A percentile compares a stretch with the other conserved stretches of the same genome.
These are phyloP conservation scores for Chrysocyon brachyurus DNA, from an alignment of 2,797 vertebrate genomes.

Conservation along the genomic window DNA sequence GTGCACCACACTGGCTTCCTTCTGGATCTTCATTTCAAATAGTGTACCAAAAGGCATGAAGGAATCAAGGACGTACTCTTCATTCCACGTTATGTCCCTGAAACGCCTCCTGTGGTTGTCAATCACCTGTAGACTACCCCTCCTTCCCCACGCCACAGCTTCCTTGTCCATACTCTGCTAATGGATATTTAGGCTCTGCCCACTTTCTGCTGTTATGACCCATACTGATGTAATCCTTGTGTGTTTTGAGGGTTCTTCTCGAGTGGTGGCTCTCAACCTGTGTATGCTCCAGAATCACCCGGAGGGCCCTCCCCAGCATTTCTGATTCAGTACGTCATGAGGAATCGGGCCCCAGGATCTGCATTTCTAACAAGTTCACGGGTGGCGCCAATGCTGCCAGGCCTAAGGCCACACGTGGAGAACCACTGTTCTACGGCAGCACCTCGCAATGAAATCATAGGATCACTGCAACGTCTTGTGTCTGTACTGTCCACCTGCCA, in stretches of 20 bases:
- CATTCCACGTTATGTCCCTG: background rate
- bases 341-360: too few relatives aligned
- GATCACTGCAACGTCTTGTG: rapidly evolving
- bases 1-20: background rate
- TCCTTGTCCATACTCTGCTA: background rate
- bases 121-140: background rate
- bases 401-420: background rate
- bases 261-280: too few relatives aligned
- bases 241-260: too few relatives aligned
- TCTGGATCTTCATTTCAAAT: background rate
- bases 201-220: background rate
- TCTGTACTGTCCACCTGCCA: rapidly evolving
- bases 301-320: background rate
- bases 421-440: too few relatives aligned
- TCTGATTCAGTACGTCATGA: rapidly evolving
- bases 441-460: too few relatives aligned
- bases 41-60: rapidly evolving
- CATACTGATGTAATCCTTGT: rapidly evolving
- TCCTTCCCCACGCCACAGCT: background rate
- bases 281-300: background rate
- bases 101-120: background rate
- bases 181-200: background rate
- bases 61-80: too few relatives aligned
- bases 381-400: rapidly evolving
- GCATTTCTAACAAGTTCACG: rapidly evolving